Evolutionary conservation across 2,888 invertebrate genomes (phyloP), one percentile per base, ranked within the genome.

Genomic region (Nymphalis c-album): DNA sequence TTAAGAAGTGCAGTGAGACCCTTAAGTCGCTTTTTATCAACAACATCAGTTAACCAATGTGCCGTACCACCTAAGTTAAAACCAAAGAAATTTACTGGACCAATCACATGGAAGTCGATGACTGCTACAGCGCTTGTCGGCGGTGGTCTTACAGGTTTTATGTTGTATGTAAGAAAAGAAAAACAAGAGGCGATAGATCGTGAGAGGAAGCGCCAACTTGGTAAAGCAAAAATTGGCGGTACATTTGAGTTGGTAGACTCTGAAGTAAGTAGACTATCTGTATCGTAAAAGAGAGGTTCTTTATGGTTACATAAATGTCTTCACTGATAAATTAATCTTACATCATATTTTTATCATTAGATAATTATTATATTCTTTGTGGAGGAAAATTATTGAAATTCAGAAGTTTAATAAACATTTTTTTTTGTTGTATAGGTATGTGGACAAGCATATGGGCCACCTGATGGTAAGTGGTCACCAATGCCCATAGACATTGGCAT

Each of bases 201-300:
- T 55, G 97, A 98, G 78, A 93, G 98, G 48, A 95, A 95, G 78
- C 92, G 96, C 67, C 94, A 95, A 76, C 87, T 99, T 8, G 99
- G 99, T 0, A 98, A 98, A 88, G 97, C 97, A 2, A 94, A 96
- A 60, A 98, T 99, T 72, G 99, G 99, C 47, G 99, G 99, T 7
- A 90, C 93, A 46, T 99, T 99, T 94, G 97, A 98, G 78, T 87
- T 99, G 40, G 87, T 96, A 0, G 95, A 97, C 86, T 87, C 95
- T 3, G 88, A 94, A 85, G 93, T 91, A 76, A 74, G 45, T 60
- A 17, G 7, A 40, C 35, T 48, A 2, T 2, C 20, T 2, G n/a
- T 20, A 20, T 50, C 10, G 2, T 50, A 10, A 18, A 50, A 50
- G 18, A 13, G 13, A 40, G 40, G 10, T 7, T 18, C 13, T 18